A percentile compares a stretch with the other conserved stretches of the same genome.
Evolutionary conservation across 2,797 vertebrate species (phyloP).

Genomic region (Orientallactaga sibirica): DNA sequence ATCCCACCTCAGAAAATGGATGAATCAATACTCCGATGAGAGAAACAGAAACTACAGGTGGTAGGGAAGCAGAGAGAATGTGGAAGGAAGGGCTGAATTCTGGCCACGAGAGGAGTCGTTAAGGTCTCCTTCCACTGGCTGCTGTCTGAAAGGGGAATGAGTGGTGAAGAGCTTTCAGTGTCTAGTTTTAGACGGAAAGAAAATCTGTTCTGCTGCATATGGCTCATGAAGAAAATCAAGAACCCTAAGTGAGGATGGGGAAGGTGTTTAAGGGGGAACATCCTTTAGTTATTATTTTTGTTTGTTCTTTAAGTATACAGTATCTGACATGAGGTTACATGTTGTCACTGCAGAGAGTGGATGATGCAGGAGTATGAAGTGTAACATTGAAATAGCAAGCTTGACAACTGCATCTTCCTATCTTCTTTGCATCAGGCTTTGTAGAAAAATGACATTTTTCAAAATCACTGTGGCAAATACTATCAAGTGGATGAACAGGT

Average conservation of each 20-base stretch:
- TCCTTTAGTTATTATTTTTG: not conserved
- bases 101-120: slow-evolving; percentile 22
- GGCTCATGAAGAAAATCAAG: not conserved
- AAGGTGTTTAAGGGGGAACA: not conserved
- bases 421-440: not conserved
- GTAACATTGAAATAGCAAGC: not conserved
- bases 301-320: not conserved
- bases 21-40: not conserved
- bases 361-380: not conserved
- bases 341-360: not conserved
- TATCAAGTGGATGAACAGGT: not conserved
- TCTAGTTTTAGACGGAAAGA: slow-evolving; percentile 39
- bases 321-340: not conserved
- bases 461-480: not conserved
- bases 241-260: not conserved
- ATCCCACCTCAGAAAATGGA: not conserved
- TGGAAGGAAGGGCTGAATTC: not conserved
- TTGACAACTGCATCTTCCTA: not conserved
- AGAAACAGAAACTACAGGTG: slow-evolving; percentile 49
- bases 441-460: not conserved
- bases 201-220: not conserved
- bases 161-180: not conserved
- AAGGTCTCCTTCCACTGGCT: not conserved
- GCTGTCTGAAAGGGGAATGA: slow-evolving; percentile 41
- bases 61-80: not conserved